These are phyloP conservation scores for Tiliacea citrago DNA, from an alignment of 2,888 invertebrate genomes.

Conservation along the genomic window DNA sequence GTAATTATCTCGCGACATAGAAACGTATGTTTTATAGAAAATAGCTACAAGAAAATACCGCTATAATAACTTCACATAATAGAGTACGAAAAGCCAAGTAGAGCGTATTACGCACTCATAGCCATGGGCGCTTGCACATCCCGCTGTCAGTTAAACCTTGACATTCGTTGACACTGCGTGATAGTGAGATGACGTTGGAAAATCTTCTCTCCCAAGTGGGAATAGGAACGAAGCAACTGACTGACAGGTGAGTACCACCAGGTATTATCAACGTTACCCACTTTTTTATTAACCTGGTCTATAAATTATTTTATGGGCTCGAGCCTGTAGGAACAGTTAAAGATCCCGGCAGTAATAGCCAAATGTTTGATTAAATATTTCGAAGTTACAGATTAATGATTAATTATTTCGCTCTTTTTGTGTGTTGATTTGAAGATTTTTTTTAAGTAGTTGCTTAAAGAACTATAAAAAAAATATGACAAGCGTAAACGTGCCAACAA, in stretches of 20 bases:
- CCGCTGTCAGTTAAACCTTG: slow-evolving; percentile 80
- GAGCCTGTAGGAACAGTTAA: not conserved
- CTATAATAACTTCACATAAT: slow-evolving; percentile 73
- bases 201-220: slow-evolving; percentile 83
- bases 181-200: slow-evolving; percentile 80
- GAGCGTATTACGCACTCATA: slow-evolving; percentile 78
- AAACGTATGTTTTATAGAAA: slow-evolving; percentile 58
- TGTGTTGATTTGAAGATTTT: not conserved
- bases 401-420: not conserved
- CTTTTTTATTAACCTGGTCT: not conserved
- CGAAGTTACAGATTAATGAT: not conserved
- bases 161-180: slow-evolving; percentile 76
- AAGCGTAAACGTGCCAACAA: not conserved
- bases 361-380: not conserved
- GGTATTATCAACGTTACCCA: not conserved
- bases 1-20: slow-evolving; percentile 38
- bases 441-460: not conserved
- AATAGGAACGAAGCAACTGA: slow-evolving; percentile 79
- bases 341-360: not conserved
- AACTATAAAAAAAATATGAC: not conserved
- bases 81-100: slow-evolving; percentile 68
- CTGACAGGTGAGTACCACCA: slow-evolving; percentile 80
- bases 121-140: slow-evolving; percentile 70
- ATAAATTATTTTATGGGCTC: not conserved
- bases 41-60: slow-evolving; percentile 74